A percentile compares a stretch with the other conserved stretches of the same genome.
phyloP scores from a whole-genome alignment of 2,888 invertebrate genomes.

The Tiliacea citrago region DNA sequence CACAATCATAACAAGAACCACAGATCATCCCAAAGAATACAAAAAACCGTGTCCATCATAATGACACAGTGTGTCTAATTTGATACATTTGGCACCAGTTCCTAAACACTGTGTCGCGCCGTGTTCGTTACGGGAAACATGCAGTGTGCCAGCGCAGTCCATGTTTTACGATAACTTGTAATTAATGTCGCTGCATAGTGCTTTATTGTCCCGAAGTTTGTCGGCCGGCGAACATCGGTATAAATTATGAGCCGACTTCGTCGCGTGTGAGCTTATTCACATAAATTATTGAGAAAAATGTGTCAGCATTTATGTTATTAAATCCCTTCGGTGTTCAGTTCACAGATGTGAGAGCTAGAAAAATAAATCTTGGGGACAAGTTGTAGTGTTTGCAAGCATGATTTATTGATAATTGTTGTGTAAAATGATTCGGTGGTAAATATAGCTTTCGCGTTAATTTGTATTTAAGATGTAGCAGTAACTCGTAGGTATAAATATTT shows the following conservation, averaged over 20 bases:
- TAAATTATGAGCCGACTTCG: conserved; percentile 78
- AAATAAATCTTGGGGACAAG: conserved; percentile 67
- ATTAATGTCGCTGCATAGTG: conserved; percentile 84
- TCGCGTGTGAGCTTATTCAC: conserved; percentile 73
- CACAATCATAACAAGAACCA: conserved; percentile 15
- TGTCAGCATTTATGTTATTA: conserved; percentile 74
- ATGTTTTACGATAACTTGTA: conserved; percentile 85
- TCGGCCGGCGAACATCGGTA: conserved; percentile 71
- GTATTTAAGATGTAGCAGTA: conserved; percentile 42
- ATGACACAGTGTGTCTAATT: conserved; percentile 53
- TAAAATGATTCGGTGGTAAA: conserved; percentile 56
- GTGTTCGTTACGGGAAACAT: conserved; percentile 72
- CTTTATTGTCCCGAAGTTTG: conserved; percentile 82
- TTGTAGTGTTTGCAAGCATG: conserved; percentile 59
- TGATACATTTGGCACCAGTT: conserved; percentile 55
- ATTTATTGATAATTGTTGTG: conserved; percentile 63
- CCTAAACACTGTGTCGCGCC: conserved; percentile 61
- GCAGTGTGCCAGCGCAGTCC: conserved; percentile 68
- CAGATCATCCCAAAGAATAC: conserved; percentile 13
- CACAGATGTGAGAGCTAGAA: conserved; percentile 63
- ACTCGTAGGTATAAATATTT: conserved; percentile 39
- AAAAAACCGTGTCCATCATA: conserved; percentile 36
- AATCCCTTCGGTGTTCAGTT: conserved; percentile 67
- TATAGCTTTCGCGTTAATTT: conserved; percentile 49
- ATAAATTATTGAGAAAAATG: conserved; percentile 79